phyloP scores from a whole-genome alignment of 2,113 vertebrate species.

The Vidua chalybeata region DNA sequence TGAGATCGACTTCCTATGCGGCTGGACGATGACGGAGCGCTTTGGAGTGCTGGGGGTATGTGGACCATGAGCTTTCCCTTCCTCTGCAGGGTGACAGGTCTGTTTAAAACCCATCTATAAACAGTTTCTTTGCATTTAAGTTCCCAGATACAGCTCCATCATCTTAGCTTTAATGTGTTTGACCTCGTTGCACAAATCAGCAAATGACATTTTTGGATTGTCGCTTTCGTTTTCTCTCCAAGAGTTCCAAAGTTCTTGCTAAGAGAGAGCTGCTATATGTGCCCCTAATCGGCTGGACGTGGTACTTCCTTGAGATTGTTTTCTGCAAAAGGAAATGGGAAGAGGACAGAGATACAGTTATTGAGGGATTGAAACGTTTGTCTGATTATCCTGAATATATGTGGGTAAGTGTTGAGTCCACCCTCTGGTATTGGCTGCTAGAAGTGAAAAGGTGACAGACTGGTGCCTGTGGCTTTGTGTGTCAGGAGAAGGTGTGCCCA shows the following conservation, averaged over 20 bases:
- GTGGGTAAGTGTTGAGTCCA: slow-evolving; percentile 86
- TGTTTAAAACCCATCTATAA: not conserved
- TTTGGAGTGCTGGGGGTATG: slow-evolving; percentile 93
- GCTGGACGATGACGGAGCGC: slow-evolving; percentile 98
- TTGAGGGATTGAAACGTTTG: slow-evolving; percentile 81
- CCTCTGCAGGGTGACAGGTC: not conserved
- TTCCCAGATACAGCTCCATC: not conserved
- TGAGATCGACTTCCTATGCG: slow-evolving; percentile 97
- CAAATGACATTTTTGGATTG: not conserved
- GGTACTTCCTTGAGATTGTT: slow-evolving; percentile 99
- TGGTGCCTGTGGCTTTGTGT: not conserved
- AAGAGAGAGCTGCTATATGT: slow-evolving; percentile 95
- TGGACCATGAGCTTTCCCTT: not conserved
- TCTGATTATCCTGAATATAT: slow-evolving; percentile 93
- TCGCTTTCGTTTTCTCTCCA: not conserved
- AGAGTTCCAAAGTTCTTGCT: slow-evolving; percentile 98
- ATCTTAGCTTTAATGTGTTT: not conserved
- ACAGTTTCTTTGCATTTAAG: not conserved
- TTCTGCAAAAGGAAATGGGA: slow-evolving; percentile 99
- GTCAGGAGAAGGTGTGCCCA: not conserved
- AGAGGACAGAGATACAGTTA: slow-evolving; percentile 90
- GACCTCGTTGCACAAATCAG: not conserved
- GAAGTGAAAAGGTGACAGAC: not conserved
- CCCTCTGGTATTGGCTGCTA: not conserved
- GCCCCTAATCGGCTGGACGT: slow-evolving; percentile 97